A percentile compares a stretch with the other conserved stretches of the same genome.
These are phyloP conservation scores for Labroides dimidiatus DNA, from an alignment of 2,797 vertebrate genomes.

Conservation along the genomic window DNA sequence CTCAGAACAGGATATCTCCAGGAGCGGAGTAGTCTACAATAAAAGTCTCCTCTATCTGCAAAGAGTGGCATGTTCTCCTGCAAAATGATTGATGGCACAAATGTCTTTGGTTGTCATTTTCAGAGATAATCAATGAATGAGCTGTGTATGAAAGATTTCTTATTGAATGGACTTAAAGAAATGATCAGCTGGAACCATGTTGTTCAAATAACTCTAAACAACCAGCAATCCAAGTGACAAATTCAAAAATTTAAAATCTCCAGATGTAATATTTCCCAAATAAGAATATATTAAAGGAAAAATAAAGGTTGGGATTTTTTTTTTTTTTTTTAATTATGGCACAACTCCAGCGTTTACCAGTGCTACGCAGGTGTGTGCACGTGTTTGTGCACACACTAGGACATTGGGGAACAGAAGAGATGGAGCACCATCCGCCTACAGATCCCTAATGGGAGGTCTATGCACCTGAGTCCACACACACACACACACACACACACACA, in stretches of 20 bases:
- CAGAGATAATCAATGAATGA: constrained; percentile 49
- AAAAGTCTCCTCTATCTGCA: constrained; percentile 24
- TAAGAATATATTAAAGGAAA: too few relatives aligned
- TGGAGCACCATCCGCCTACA: constrained; percentile 70
- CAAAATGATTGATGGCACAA: constrained; percentile 55
- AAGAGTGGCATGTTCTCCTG: constrained; percentile 30
- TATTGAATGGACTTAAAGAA: constrained; percentile 37
- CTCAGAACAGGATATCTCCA: constrained; percentile 32
- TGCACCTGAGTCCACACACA: constrained; percentile 77
- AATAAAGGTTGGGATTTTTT: too few relatives aligned
- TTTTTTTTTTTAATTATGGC: constrained; percentile 18
- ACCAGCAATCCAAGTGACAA: constrained; percentile 11
- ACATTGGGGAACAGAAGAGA: constrained; percentile 63
- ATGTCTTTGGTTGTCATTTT: constrained; percentile 48
- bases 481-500: constrained; percentile 47
- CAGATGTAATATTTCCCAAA: too few relatives aligned
- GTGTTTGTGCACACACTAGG: constrained; percentile 52
- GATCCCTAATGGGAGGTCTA: constrained; percentile 72
- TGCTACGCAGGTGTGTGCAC: constrained; percentile 61
- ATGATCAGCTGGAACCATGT: constrained; percentile 35
- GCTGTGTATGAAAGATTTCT: constrained; percentile 28
- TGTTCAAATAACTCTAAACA: background rate
- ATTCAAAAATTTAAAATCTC: background rate
- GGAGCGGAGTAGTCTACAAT: constrained; percentile 13
- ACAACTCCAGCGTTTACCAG: constrained; percentile 37